Evolutionary conservation across 1,140 invertebrate genomes (phyloP).

Genomic region (Caenorhabditis remanei): DNA sequence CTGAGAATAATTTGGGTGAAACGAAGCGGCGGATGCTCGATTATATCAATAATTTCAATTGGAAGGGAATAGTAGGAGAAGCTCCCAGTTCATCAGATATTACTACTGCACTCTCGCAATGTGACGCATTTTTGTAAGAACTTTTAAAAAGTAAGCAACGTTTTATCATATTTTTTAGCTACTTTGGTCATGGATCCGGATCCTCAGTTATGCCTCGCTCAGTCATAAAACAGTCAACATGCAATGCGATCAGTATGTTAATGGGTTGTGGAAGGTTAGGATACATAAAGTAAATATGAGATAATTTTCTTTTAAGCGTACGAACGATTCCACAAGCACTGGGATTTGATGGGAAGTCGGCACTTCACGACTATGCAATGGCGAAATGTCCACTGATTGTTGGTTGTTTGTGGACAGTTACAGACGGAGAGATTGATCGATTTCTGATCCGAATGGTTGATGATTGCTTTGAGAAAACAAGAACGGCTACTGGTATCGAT

Average conservation of each 20-base stretch:
- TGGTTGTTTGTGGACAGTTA: slow-evolving; percentile 75
- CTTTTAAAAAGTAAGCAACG: neutral
- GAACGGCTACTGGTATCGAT: slow-evolving; percentile 21
- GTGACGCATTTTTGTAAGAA: slow-evolving; percentile 72
- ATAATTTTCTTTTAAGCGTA: slow-evolving; percentile 68
- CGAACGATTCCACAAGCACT: slow-evolving; percentile 68
- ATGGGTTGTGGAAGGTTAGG: slow-evolving; percentile 73
- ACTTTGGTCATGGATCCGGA: slow-evolving; percentile 74
- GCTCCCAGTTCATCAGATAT: slow-evolving; percentile 66
- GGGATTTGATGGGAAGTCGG: slow-evolving; percentile 69
- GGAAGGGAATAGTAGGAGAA: slow-evolving; percentile 68
- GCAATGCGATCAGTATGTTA: slow-evolving; percentile 71
- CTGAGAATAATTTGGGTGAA: slow-evolving; percentile 71
- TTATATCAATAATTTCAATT: slow-evolving; percentile 64
- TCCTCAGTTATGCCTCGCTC: slow-evolving; percentile 64
- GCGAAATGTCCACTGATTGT: slow-evolving; percentile 71
- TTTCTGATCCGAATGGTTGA: slow-evolving; percentile 69
- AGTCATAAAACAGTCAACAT: slow-evolving; percentile 64
- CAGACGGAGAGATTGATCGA: slow-evolving; percentile 71
- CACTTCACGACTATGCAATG: slow-evolving; percentile 72
- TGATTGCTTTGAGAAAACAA: slow-evolving; percentile 48
- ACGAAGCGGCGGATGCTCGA: slow-evolving; percentile 69
- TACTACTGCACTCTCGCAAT: slow-evolving; percentile 58
- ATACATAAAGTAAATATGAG: slow-evolving; percentile 56
- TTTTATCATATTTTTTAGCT: slow-evolving; percentile 65